Conservation (phyloP, 1,140 invertebrate genomes). For the Apis cerana region DNA sequence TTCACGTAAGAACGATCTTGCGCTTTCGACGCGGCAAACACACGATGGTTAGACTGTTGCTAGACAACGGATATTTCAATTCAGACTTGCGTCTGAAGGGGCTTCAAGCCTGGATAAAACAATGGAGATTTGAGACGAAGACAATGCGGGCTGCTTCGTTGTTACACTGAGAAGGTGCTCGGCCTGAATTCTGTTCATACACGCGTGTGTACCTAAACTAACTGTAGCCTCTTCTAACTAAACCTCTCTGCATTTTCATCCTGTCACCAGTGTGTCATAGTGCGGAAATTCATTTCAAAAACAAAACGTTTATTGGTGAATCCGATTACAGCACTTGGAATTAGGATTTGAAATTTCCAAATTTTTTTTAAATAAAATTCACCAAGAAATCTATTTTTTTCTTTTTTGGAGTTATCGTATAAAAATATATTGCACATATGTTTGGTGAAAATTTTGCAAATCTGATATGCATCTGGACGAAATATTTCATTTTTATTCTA, state of each 20-base stretch:
- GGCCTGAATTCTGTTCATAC: slow-evolving; percentile 15
- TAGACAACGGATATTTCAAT: slow-evolving; percentile 47
- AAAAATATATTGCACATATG: too few species aligned
- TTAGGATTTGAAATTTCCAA: too few species aligned
- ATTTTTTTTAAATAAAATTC: too few species aligned
- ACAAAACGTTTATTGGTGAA: background rate
- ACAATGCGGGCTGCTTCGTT: slow-evolving; percentile 37
- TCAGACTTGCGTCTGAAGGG: slow-evolving; percentile 29
- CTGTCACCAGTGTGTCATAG: background rate
- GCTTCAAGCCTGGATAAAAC: slow-evolving; percentile 40
- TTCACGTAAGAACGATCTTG: background rate
- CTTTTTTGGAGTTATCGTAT: too few species aligned
- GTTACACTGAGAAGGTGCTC: slow-evolving; percentile 15
- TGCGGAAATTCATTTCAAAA: background rate
- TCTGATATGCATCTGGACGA: too few species aligned
- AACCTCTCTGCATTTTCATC: background rate
- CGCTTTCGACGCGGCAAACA: background rate
- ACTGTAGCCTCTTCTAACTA: background rate
- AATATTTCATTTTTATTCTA: too few species aligned
- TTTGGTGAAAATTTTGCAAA: too few species aligned
- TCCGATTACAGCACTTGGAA: too few species aligned
- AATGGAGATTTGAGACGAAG: slow-evolving; percentile 48
- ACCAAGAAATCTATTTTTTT: too few species aligned
- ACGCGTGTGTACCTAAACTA: slow-evolving; percentile 18
- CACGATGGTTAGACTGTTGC: background rate